Evolutionary conservation across 2,888 invertebrate species (phyloP).

Genomic region (Cheilosia variabilis): DNA sequence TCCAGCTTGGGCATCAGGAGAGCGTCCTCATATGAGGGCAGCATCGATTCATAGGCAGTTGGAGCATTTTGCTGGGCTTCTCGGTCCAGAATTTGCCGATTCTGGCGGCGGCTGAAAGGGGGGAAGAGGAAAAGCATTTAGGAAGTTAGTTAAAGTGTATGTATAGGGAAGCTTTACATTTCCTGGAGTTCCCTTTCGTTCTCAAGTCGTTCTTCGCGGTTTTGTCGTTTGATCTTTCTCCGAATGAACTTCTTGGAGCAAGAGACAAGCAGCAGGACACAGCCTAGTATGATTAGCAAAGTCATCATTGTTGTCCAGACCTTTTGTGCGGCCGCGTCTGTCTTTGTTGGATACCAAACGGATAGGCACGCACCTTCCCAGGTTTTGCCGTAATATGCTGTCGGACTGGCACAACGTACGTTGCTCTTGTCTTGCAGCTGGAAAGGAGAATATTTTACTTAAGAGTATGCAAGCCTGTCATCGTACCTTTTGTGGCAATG

Average conservation of each 20-base stretch:
- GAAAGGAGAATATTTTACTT: not conserved
- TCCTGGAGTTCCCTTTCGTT: constrained; percentile 82
- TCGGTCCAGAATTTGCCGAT: constrained; percentile 85
- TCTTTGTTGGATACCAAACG: constrained; percentile 85
- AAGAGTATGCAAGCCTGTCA: not conserved
- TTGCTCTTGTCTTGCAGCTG: constrained; percentile 82
- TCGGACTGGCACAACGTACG: constrained; percentile 88
- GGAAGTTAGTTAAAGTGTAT: not conserved
- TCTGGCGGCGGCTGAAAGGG: constrained; percentile 82
- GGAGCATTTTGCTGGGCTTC: constrained; percentile 86
- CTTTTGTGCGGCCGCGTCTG: constrained; percentile 83
- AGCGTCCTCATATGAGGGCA: constrained; percentile 91
- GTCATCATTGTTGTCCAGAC: constrained; percentile 86
- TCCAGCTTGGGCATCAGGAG: constrained; percentile 89
- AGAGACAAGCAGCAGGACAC: constrained; percentile 76
- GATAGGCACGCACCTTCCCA: constrained; percentile 89
- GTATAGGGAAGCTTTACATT: constrained; percentile 79
- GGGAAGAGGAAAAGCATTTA: not conserved
- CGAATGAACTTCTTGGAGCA: constrained; percentile 84
- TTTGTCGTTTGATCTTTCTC: constrained; percentile 83
- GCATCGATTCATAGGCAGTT: constrained; percentile 87
- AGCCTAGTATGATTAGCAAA: constrained; percentile 82
- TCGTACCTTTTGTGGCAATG: constrained; percentile 84
- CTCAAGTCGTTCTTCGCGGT: constrained; percentile 84
- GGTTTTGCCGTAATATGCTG: constrained; percentile 86